These are phyloP conservation scores for Eilema sororculum DNA, from an alignment of 2,888 invertebrate genomes.

Conservation along the genomic window DNA sequence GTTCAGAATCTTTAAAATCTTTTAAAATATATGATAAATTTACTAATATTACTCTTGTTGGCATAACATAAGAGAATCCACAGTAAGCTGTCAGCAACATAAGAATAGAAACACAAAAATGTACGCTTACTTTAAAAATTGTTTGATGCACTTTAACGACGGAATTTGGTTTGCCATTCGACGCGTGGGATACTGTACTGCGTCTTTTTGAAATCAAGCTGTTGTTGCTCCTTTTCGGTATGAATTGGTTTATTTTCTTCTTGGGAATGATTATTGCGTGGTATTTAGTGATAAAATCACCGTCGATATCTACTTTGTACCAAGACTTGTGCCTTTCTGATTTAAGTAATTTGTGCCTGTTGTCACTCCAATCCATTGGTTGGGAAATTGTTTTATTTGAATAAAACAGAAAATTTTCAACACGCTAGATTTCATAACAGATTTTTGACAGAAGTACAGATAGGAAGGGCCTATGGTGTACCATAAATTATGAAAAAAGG, in stretches of 20 bases:
- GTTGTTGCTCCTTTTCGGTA: conserved; percentile 11
- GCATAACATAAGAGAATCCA: conserved; percentile 42
- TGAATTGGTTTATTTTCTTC: conserved; percentile 8
- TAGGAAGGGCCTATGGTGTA: neutral
- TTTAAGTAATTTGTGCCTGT: neutral
- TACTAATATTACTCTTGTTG: conserved; percentile 27
- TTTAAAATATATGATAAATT: conserved; percentile 8
- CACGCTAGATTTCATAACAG: conserved; percentile 26
- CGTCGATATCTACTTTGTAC: conserved; percentile 63
- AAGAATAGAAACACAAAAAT: conserved; percentile 42
- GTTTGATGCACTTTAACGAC: conserved; percentile 33
- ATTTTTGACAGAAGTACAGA: conserved; percentile 4
- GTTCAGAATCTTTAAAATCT: conserved; percentile 16
- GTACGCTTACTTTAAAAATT: conserved; percentile 30
- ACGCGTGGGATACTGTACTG: neutral
- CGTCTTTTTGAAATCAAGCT: neutral
- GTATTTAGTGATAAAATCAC: conserved; percentile 54
- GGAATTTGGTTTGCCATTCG: conserved; percentile 17
- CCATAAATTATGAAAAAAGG: neutral
- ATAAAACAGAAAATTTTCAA: conserved; percentile 29
- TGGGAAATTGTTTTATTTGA: conserved; percentile 33
- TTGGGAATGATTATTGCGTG: conserved; percentile 16
- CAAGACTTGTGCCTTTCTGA: conserved; percentile 64
- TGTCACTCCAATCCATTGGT: conserved; percentile 26
- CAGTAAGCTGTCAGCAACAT: conserved; percentile 48